A percentile compares a stretch with the other conserved stretches of the same genome.
These are phyloP conservation scores for Plebejus melissa DNA, from an alignment of 2,888 invertebrate species.

Conservation along the genomic window DNA sequence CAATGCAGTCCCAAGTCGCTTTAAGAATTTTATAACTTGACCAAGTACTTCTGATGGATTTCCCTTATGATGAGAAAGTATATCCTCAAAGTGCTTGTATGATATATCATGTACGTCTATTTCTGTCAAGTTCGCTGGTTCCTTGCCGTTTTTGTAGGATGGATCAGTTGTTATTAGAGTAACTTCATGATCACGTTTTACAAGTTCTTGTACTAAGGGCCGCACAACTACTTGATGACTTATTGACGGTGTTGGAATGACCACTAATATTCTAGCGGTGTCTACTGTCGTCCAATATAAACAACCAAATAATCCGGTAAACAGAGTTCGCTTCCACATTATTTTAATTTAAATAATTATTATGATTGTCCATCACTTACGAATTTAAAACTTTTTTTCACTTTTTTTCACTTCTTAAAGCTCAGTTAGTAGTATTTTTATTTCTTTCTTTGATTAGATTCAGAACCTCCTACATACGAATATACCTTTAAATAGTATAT, in stretches of 20 bases:
- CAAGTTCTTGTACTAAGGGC: slow-evolving; percentile 49
- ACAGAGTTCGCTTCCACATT: slow-evolving; percentile 3
- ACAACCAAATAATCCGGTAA: not conserved
- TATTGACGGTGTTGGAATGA: slow-evolving; percentile 44
- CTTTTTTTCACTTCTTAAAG: not conserved
- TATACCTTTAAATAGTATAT: not conserved
- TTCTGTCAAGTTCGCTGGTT: slow-evolving; percentile 48
- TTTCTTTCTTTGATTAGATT: not conserved
- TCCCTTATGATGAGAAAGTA: slow-evolving; percentile 27
- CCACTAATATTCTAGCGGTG: slow-evolving; percentile 42
- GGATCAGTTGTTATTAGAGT: slow-evolving; percentile 53
- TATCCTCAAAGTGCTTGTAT: slow-evolving; percentile 37
- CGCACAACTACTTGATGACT: slow-evolving; percentile 54
- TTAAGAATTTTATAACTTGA: not conserved
- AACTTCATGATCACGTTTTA: slow-evolving; percentile 54
- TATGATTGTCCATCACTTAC: not conserved
- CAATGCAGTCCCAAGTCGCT: not conserved
- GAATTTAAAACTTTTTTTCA: not conserved
- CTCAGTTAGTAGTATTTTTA: not conserved
- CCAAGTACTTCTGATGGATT: not conserved
- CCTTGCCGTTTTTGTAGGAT: slow-evolving; percentile 35
- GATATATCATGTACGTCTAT: slow-evolving; percentile 49
- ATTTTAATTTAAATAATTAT: not conserved
- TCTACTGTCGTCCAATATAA: slow-evolving; percentile 28
- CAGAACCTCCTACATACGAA: not conserved